Base-by-base conservation (phyloP, 2,888 invertebrate genomes). In the Monoplex corrugatus region DNA sequence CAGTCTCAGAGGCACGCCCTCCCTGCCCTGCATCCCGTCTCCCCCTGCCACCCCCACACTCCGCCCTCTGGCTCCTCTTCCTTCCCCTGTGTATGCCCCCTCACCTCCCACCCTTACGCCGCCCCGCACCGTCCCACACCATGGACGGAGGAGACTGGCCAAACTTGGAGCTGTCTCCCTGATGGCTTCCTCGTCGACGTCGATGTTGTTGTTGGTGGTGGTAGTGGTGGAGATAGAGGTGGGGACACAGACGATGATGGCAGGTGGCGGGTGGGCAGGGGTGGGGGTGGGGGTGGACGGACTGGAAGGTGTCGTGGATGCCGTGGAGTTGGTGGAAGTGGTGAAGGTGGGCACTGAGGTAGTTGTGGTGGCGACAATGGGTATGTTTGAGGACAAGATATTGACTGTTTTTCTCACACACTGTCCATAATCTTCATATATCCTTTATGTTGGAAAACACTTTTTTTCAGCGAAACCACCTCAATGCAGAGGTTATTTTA, bases 1-100 rank as follows among this genome's bases (percentile, higher is more conserved):
- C 82, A 88, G 88, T 80, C 88, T 38, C 40, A 88, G 83, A 72
- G 88, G 83, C 83, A 63, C 68, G 16, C 82, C 63, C 40, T 88
- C 83, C 82, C 83, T 63, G 19, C 57, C 82, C 82, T 32, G 88
- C 88, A 88, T 88, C 83, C 80, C 88, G 88, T 43, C 83, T 44
- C 68, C 44, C 40, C 83, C 87, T 6, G 68, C 78, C 78, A 23
- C 78, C 78, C 38, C 78, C 43, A 80, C 78, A 40, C 78, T 23
- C 75, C 68, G 16, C n/a, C 68, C 84, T 32, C 50, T 32, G 1
- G 16, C 44, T 28, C 83, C 32, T 44, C 44, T 3, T 75, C 75
- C 75, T 13, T 38, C 19, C 38, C 72, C 6, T 35, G 32, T 8
- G 35, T 23, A 2, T 8, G 13, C 72, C 72, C 16, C 32, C 35